A percentile compares a stretch with the other conserved stretches of the same genome.
These are phyloP conservation scores for Thereva unica DNA, from an alignment of 2,888 invertebrate species.

Conservation along the genomic window DNA sequence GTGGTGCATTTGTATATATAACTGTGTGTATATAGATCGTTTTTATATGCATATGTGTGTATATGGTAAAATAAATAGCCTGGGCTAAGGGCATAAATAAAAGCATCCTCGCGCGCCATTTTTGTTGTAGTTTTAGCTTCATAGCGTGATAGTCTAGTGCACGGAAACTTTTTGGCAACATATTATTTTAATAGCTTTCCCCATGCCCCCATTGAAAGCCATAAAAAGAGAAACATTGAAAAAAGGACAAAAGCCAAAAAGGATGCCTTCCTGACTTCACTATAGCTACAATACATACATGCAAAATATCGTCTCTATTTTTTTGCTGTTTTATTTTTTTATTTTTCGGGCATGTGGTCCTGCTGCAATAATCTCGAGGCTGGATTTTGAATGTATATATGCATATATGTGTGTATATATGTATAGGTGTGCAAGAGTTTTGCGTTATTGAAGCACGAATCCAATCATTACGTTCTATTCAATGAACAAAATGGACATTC, in stretches of 20 bases:
- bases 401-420: not conserved
- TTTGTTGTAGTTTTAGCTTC: too few species aligned
- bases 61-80: conserved; percentile 2
- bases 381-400: not conserved
- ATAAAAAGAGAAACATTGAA: not conserved
- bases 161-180: conserved; percentile 14
- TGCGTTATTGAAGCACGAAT: conserved; percentile 28
- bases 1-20: not conserved
- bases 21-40: not conserved
- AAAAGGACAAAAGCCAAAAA: not conserved
- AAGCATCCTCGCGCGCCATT: not conserved
- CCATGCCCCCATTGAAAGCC: not conserved
- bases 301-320: too few species aligned
- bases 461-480: conserved; percentile 35
- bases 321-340: too few species aligned
- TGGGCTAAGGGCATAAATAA: not conserved
- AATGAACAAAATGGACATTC: conserved; percentile 36
- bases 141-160: too few species aligned
- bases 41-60: not conserved
- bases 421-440: conserved; percentile 19
- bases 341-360: too few species aligned
- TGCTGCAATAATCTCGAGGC: too few species aligned
- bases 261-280: too few species aligned
- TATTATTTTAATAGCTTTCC: conserved; percentile 16
- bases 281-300: too few species aligned